Conservation (phyloP, 2,797 vertebrate species). For the Bucorvus abyssinicus region DNA sequence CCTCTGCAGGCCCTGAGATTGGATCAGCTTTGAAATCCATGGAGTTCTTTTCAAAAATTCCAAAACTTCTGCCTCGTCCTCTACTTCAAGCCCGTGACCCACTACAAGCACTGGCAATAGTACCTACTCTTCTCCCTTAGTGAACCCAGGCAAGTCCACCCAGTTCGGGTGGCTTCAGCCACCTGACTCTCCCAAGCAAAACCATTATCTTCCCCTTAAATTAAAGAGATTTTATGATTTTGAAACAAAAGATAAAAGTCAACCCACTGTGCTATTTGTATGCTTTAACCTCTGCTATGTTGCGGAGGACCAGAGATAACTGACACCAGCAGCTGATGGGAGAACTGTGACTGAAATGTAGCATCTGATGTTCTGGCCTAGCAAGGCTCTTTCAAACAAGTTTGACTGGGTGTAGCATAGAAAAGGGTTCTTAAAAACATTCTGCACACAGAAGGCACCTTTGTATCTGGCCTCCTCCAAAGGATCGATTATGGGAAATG, state of each 20-base stretch:
- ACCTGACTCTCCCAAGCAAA: not conserved
- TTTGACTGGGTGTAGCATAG: not conserved
- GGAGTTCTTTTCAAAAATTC: not conserved
- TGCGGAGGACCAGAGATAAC: not conserved
- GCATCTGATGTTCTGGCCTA: not conserved
- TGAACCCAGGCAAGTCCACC: not conserved
- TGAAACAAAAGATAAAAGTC: not conserved
- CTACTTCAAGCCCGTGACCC: rapidly evolving
- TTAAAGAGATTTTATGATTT: not conserved
- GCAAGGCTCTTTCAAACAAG: not conserved
- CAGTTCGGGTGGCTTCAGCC: rapidly evolving
- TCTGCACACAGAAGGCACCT: not conserved
- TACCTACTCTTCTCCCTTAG: not conserved
- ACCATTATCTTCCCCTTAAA: not conserved
- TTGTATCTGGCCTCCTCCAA: not conserved
- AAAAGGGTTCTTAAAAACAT: not conserved
- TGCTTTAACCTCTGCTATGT: not conserved
- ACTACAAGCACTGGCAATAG: rapidly evolving
- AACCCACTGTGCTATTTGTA: not conserved
- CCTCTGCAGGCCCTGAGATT: not conserved
- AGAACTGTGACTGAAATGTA: not conserved
- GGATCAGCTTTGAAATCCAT: not conserved
- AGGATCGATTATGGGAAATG: not conserved
- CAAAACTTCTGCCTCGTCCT: not conserved
- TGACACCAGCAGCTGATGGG: not conserved